phyloP scores from a whole-genome alignment of 2,888 invertebrate species.

The Protonemura montana region DNA sequence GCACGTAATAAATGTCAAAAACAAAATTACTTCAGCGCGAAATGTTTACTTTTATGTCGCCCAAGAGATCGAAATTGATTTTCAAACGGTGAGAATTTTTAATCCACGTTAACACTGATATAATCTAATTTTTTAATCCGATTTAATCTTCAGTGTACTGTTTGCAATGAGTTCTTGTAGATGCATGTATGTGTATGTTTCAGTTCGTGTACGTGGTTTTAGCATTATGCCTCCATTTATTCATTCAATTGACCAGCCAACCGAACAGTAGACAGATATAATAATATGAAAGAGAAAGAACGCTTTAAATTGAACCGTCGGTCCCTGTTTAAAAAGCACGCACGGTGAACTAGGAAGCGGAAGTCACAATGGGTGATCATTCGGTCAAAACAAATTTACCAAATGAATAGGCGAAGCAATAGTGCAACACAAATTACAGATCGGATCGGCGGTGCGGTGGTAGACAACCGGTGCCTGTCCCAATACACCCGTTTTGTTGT shows the following conservation, averaged over 20 bases:
- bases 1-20: too few species aligned
- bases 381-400: background rate
- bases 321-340: constrained; percentile 14
- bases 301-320: background rate
- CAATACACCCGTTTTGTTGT: background rate
- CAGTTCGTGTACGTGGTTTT: background rate
- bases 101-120: too few species aligned
- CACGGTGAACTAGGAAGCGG: constrained; percentile 33
- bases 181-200: background rate
- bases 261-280: background rate
- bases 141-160: too few species aligned
- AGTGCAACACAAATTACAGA: constrained; percentile 12
- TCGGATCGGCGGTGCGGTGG: background rate
- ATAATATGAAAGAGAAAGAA: background rate
- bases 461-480: background rate
- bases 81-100: too few species aligned
- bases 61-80: too few species aligned
- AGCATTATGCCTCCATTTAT: background rate
- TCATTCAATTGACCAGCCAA: background rate
- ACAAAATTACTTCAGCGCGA: too few species aligned
- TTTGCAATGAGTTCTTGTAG: too few species aligned
- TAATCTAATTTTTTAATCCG: too few species aligned
- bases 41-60: too few species aligned
- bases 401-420: constrained; percentile 1
- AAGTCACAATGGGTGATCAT: constrained; percentile 24